phyloP scores from a whole-genome alignment of 2,797 vertebrate species.

The Amazona ochrocephala region DNA sequence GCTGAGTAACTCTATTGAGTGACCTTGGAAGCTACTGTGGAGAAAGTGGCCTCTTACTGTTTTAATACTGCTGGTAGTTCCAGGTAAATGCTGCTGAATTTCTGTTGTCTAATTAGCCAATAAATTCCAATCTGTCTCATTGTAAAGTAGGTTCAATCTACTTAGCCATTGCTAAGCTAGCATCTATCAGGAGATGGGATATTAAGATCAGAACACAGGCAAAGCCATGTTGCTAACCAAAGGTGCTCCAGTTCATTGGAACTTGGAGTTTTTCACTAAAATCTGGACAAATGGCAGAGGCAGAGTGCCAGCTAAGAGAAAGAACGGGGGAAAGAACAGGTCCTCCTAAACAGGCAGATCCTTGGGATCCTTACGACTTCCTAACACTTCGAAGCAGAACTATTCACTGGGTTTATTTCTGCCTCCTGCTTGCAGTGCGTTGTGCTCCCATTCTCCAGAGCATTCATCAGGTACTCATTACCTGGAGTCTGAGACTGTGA shows the following conservation, averaged over 20 bases:
- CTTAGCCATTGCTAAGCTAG: not conserved
- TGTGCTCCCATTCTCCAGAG: not conserved
- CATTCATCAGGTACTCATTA: conserved; percentile 41
- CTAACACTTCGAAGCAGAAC: not conserved
- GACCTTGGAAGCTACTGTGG: conserved; percentile 61
- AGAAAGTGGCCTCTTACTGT: not conserved
- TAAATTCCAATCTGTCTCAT: not conserved
- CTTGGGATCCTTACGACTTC: not conserved
- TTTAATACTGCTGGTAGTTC: not conserved
- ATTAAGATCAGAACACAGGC: not conserved
- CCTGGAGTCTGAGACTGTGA: conserved; percentile 5
- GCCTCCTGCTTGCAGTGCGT: not conserved
- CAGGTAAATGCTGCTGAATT: not conserved
- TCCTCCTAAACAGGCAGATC: not conserved
- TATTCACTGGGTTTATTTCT: not conserved
- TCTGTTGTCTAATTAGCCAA: not conserved
- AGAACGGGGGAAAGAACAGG: not conserved
- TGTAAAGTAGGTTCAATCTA: not conserved
- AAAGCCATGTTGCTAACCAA: not conserved
- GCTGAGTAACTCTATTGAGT: not conserved
- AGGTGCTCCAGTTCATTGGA: not conserved
- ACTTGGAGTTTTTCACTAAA: not conserved
- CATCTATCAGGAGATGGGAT: not conserved
- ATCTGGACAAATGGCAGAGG: not conserved
- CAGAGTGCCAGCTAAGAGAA: not conserved